phyloP scores from a whole-genome alignment of 2,113 vertebrate genomes.

The Lophura nycthemera region DNA sequence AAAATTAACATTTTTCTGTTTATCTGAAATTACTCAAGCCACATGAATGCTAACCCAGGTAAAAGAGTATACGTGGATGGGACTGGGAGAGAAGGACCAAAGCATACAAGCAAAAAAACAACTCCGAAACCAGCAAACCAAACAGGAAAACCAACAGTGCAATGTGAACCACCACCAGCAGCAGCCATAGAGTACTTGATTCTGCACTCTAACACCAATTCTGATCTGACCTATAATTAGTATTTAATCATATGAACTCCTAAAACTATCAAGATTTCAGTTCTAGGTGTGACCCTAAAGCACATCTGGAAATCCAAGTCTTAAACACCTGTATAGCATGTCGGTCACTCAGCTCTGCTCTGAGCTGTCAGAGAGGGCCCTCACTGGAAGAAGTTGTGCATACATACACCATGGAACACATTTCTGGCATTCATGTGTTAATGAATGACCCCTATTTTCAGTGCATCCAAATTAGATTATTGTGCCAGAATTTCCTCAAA shows the following conservation, averaged over 20 bases:
- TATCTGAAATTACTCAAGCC: background rate
- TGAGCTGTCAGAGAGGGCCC: background rate
- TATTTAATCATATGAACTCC: background rate
- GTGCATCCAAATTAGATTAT: background rate
- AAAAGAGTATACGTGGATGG: background rate
- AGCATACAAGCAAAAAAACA: background rate
- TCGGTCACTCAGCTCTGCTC: background rate
- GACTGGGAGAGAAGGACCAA: background rate
- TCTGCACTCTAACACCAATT: background rate
- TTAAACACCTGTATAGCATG: background rate
- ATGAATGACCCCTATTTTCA: background rate
- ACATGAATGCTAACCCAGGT: background rate
- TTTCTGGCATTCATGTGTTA: background rate
- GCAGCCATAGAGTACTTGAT: background rate
- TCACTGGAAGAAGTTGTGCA: background rate
- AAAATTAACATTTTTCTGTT: background rate
- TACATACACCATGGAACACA: rapidly evolving
- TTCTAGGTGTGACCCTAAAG: background rate
- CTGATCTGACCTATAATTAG: background rate
- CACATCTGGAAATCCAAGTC: background rate
- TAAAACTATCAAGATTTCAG: background rate
- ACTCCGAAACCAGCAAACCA: background rate
- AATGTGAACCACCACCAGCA: background rate
- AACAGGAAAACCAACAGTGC: background rate
- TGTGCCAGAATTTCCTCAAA: slow-evolving; percentile 5